Percentiles rank a stretch among this genome's conserved stretches.
Conservation (phyloP, 2,113 vertebrate species). For the Sisor rabdophorus region DNA sequence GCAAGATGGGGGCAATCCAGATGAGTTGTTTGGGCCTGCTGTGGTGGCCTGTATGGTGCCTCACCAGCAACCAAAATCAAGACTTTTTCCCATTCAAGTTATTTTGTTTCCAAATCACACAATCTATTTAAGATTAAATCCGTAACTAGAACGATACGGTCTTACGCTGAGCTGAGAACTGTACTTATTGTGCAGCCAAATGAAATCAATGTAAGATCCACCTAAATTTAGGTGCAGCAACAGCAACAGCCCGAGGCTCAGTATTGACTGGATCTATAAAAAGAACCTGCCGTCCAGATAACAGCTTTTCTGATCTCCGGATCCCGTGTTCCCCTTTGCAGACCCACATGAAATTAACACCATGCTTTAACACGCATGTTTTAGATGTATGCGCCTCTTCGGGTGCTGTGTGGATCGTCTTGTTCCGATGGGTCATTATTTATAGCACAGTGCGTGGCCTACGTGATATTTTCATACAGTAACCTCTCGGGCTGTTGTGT, state of each 20-base stretch:
- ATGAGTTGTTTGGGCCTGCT: background rate
- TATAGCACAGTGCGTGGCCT: background rate
- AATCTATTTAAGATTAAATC: background rate
- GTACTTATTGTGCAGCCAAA: conserved; percentile 23
- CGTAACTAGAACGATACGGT: conserved; percentile 9
- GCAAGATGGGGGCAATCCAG: background rate
- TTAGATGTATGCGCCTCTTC: background rate
- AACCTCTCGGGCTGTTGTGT: background rate
- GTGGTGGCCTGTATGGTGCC: background rate
- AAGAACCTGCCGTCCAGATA: conserved; percentile 36
- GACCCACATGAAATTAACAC: conserved; percentile 17
- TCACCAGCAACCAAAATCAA: background rate
- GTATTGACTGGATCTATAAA: conserved; percentile 47
- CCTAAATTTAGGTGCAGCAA: conserved; percentile 39
- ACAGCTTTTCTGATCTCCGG: conserved; percentile 26
- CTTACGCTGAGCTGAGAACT: conserved; percentile 30
- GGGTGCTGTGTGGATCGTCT: background rate
- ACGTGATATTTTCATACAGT: background rate
- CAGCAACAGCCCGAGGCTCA: conserved; percentile 18
- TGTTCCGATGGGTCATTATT: background rate
- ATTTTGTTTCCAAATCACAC: background rate
- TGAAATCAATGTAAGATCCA: conserved; percentile 31
- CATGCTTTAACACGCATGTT: background rate
- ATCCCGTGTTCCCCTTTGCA: conserved; percentile 13
- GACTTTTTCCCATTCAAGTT: too few species aligned